These are phyloP conservation scores for Pelecanus crispus DNA, from an alignment of 2,113 vertebrate genomes.

Conservation along the genomic window DNA sequence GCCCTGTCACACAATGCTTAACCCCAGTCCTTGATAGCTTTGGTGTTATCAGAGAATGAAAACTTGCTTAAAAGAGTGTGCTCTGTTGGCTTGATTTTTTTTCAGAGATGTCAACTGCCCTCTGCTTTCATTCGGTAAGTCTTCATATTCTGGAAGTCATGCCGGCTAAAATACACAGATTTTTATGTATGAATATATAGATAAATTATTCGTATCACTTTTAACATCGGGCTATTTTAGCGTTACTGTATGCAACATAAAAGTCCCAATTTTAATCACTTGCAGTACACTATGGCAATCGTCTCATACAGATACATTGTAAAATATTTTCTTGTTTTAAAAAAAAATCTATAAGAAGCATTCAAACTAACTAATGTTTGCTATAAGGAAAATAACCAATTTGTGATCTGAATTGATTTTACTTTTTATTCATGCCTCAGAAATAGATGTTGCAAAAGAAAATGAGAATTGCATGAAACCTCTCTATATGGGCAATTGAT, in stretches of 20 bases:
- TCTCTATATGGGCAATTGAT: conserved; percentile 61
- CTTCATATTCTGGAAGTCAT: not conserved
- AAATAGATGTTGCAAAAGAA: conserved; percentile 58
- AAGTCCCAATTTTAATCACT: conserved; percentile 42
- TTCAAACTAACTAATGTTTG: conserved; percentile 55
- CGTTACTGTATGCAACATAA: not conserved
- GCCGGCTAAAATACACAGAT: not conserved
- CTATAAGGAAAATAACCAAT: conserved; percentile 59
- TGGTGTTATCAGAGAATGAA: conserved; percentile 39
- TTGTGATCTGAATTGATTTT: conserved; percentile 55
- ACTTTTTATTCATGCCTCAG: conserved; percentile 45
- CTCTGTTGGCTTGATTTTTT: not conserved
- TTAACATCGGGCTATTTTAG: not conserved
- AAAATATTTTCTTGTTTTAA: conserved; percentile 26
- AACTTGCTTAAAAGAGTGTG: conserved; percentile 34
- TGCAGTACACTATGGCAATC: not conserved
- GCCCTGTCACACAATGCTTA: conserved; percentile 45
- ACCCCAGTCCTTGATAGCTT: conserved; percentile 17
- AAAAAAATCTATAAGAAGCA: conserved; percentile 45
- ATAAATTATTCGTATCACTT: not conserved
- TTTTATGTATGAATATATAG: not conserved
- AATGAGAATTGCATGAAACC: conserved; percentile 50
- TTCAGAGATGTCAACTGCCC: not conserved
- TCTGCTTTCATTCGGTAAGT: not conserved
- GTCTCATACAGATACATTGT: not conserved